Base-by-base conservation (phyloP, 1,140 invertebrate genomes). In the Chymomyza costata region DNA sequence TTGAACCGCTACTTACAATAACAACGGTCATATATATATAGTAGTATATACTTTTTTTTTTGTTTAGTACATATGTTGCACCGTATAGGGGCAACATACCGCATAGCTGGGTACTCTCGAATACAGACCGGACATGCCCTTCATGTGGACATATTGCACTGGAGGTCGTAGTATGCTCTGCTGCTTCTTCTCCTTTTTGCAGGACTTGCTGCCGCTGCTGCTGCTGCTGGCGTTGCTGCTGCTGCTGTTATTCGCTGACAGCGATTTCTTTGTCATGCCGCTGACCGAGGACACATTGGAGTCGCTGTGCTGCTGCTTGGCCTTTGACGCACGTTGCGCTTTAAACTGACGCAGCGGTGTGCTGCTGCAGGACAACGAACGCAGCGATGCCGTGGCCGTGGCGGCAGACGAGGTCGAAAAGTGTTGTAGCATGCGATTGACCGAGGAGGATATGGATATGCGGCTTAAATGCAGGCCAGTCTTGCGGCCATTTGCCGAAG, bases 401-500 rank as follows among this genome's bases (percentile, higher is more conserved):
- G 37, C 50, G 1, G 92, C 54, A 11, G 55, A 55, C 13, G 62
- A 64, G 21, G 44, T 52, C 28, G 78, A 69, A 3, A 93, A 85
- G 48, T 88, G 90, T 62, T 92, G 90, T 56, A 93, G 90, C 10
- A 91, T 90, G 34, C 89, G 89, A 21, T 89, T 87, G 1, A 93
- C 86, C 1, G 89, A 91, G 0, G 88, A 91, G 1, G 88, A 76
- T 21, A 84, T 84, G 15, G 82, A 84, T 21, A 84, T 71, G 40
- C 82, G 82, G 47, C 73, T 82, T 8, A 84, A 30, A 35, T 84
- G 81, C 7, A 84, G 41, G n/a, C 82, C 67, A 13, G 52, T 18
- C 13, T 19, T 53, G 31, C 5, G 44, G 52, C 15, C 15, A 18
- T 15, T 15, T 19, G 70, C 49, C 0, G 70, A 65, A 2, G 70